Conservation (phyloP, 2,888 invertebrate species). For the Autographa pulchrina region DNA sequence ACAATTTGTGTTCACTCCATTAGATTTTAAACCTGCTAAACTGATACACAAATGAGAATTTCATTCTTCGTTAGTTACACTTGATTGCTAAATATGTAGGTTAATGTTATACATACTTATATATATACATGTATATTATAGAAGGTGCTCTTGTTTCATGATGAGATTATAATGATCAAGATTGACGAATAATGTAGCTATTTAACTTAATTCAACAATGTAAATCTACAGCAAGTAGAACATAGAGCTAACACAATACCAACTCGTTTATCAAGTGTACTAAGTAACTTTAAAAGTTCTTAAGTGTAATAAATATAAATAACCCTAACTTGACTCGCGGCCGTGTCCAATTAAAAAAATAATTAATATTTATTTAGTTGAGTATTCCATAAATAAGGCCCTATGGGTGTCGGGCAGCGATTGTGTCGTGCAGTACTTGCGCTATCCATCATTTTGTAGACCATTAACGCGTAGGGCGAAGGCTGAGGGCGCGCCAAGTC, state of each 20-base stretch:
- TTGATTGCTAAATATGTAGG: slow-evolving; percentile 34
- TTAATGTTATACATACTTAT: not conserved
- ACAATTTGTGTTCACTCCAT: slow-evolving; percentile 52
- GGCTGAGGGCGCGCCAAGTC: slow-evolving; percentile 80
- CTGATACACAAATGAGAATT: slow-evolving; percentile 38
- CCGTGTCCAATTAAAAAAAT: slow-evolving; percentile 41
- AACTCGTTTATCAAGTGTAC: not conserved
- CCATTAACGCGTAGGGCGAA: slow-evolving; percentile 78
- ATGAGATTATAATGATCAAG: not conserved
- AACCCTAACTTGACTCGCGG: slow-evolving; percentile 12
- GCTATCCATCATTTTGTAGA: slow-evolving; percentile 82
- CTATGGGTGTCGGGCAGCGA: slow-evolving; percentile 65
- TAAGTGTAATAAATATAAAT: slow-evolving; percentile 25
- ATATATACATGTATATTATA: not conserved
- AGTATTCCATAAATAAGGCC: slow-evolving; percentile 59
- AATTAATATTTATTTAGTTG: slow-evolving; percentile 56
- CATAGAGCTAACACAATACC: not conserved
- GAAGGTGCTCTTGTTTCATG: not conserved
- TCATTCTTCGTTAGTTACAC: slow-evolving; percentile 31
- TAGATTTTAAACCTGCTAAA: slow-evolving; percentile 48
- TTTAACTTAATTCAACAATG: not conserved
- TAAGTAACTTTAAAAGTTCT: not conserved
- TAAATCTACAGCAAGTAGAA: no score
- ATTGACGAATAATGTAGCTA: not conserved
- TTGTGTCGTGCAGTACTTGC: slow-evolving; percentile 71